A percentile compares a stretch with the other conserved stretches of the same genome.
These are phyloP conservation scores for Ellobius talpinus DNA, from an alignment of 2,113 vertebrate species.

Conservation along the genomic window DNA sequence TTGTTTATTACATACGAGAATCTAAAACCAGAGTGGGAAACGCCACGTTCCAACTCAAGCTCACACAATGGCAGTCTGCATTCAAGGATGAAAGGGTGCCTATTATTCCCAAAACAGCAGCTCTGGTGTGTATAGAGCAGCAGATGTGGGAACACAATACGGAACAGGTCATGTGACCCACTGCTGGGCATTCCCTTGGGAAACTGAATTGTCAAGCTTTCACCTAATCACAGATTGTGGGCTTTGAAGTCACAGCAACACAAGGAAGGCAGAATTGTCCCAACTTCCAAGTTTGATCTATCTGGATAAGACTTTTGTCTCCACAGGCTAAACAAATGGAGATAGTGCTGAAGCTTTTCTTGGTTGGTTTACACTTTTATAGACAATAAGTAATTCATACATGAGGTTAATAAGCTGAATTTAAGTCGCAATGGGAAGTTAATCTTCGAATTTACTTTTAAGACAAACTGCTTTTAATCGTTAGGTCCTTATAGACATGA, in stretches of 20 bases:
- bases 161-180: background rate
- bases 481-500: background rate
- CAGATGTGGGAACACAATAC: constrained; percentile 61
- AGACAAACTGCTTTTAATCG: background rate
- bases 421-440: background rate
- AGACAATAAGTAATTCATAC: background rate
- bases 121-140: background rate
- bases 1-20: constrained; percentile 65
- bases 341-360: background rate
- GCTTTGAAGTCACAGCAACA: background rate
- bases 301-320: background rate
- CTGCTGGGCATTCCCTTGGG: background rate
- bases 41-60: constrained; percentile 36
- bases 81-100: constrained; percentile 51
- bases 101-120: constrained; percentile 43
- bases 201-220: background rate
- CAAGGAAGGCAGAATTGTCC: background rate
- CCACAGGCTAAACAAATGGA: background rate
- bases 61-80: constrained; percentile 58
- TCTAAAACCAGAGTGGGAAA: constrained; percentile 57
- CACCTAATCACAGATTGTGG: background rate
- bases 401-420: background rate
- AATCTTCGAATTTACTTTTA: background rate
- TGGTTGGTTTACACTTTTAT: background rate
- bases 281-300: background rate